These are phyloP conservation scores for Petromus typicus DNA, from an alignment of 2,113 vertebrate genomes.

Conservation along the genomic window DNA sequence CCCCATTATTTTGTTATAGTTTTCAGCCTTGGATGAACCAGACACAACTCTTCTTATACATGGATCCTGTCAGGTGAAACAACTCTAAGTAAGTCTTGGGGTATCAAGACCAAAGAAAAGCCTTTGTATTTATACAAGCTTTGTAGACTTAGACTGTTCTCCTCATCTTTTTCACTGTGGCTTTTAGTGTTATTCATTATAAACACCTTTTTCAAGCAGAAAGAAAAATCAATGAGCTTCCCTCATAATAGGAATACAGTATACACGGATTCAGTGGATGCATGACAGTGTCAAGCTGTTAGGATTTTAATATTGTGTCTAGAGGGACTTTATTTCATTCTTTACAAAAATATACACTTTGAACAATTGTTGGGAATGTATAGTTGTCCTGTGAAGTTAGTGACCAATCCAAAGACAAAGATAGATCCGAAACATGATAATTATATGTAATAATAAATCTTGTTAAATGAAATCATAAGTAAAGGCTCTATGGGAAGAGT, in stretches of 20 bases:
- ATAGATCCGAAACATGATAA: not conserved
- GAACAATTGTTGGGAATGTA: too few relatives aligned
- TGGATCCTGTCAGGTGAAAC: not conserved
- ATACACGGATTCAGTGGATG: not conserved
- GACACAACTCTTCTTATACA: not conserved
- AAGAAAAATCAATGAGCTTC: not conserved
- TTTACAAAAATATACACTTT: not conserved
- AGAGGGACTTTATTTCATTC: not conserved
- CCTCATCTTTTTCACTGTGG: not conserved
- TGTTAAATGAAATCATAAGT: not conserved
- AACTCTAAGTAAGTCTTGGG: not conserved
- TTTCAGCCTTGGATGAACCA: not conserved
- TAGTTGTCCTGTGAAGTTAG: not conserved
- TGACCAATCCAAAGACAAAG: not conserved
- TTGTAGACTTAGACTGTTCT: not conserved
- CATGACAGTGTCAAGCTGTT: not conserved
- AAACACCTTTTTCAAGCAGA: not conserved
- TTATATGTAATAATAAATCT: not conserved
- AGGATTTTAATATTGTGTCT: not conserved
- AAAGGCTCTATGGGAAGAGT: not conserved
- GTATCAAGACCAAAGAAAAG: not conserved
- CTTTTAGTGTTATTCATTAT: not conserved
- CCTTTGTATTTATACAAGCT: not conserved
- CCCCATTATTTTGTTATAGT: not conserved
- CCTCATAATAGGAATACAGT: not conserved